Evolutionary conservation across 2,113 vertebrate species (phyloP), one percentile per base, ranked within the genome.

Genomic region (Acanthochromis polyacanthus): DNA sequence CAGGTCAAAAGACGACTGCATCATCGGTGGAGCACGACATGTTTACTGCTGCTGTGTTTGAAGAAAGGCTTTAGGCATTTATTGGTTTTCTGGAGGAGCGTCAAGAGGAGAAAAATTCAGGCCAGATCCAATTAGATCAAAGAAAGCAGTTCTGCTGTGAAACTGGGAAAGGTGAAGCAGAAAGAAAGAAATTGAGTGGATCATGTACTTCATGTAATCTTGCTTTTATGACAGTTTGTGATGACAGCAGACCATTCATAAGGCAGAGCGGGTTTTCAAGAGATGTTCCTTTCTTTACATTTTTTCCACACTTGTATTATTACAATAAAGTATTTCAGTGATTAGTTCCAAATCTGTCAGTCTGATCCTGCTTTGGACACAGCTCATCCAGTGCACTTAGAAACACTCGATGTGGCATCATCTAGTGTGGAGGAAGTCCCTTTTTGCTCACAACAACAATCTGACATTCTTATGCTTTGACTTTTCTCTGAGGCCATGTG

Each of bases 101-200:
- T 79, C 23, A n/a, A 71, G 60, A 40, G 66, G 71, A 70, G 32
- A 71, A 57, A 60, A 67, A 83, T 40, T 70, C 64, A 68, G 65
- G 68, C 78, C 71, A 55, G 40, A 32, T 64, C 57, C 65, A 83
- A 79, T 88, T 77, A 58, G 64, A 90, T 75, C 50, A 68, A 53
- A 67, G 63, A 40, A 50, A 75, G 65, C 38, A 19, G 48, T 30
- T 57, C 14, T 57, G 51, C 65, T 72, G 36, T 30, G 61, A 72
- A 75, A 82, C 62, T 55, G 53, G n/a, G 16, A 22, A 73, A 67
- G 48, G 58, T 89, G 65, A 68, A 82, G 60, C 79, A 58, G 75
- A 57, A 71, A 69, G 36, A 52, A 7, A 40, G 40, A 36, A 43
- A 58, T 43, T 52, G 70, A 61, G 58, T 46, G 80, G 82, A 50